Conservation (phyloP, 2,113 vertebrate species). For the Ploceus nigricollis region DNA sequence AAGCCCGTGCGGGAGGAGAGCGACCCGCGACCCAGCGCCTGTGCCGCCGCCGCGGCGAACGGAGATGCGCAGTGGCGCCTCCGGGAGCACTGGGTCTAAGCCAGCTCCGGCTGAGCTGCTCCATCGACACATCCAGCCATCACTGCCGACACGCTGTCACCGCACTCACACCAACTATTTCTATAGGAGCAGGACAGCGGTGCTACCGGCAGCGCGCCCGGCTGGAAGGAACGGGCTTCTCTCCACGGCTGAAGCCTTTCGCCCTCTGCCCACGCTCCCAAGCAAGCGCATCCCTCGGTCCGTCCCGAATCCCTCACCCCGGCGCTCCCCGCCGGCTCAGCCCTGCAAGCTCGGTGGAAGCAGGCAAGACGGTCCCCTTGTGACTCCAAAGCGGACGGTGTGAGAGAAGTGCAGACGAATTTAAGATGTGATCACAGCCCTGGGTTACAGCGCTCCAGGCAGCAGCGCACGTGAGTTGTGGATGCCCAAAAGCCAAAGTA, state of each 20-base stretch:
- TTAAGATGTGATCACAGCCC: neutral
- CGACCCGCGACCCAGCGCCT: neutral
- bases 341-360: neutral
- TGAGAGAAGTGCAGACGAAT: neutral
- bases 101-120: neutral
- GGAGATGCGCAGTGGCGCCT: neutral
- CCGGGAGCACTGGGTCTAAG: neutral
- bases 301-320: neutral
- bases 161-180: neutral
- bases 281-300: neutral
- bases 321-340: neutral
- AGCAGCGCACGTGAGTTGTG: neutral
- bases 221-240: neutral
- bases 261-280: neutral
- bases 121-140: neutral
- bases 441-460: neutral
- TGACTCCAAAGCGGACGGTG: neutral
- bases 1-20: neutral
- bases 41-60: neutral
- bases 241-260: neutral
- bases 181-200: neutral
- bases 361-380: neutral
- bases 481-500: neutral
- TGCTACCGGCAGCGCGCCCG: neutral
- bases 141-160: neutral